Evolutionary conservation across 2,888 invertebrate species (phyloP).

Genomic region (Pammene fasciana): DNA sequence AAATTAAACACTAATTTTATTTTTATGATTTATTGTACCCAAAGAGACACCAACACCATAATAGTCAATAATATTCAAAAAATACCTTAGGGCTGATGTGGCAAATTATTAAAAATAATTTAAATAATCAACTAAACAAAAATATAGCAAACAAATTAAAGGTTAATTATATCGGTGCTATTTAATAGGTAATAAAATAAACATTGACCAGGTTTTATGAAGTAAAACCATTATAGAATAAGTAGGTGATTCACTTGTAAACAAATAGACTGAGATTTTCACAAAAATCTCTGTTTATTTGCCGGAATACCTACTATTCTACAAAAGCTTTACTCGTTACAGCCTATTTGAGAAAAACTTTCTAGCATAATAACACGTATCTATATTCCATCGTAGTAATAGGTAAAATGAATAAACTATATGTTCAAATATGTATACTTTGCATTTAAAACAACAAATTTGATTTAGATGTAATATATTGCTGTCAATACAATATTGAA

Average conservation of each 20-base stretch:
- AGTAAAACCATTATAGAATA: slow-evolving; percentile 12
- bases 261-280: slow-evolving; percentile 32
- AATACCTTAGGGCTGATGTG: slow-evolving; percentile 36
- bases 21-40: slow-evolving; percentile 55
- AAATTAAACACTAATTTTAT: background rate
- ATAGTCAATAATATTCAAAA: slow-evolving; percentile 47
- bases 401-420: slow-evolving; percentile 29
- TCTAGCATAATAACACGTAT: slow-evolving; percentile 28
- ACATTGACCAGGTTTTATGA: background rate
- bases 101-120: slow-evolving; percentile 21
- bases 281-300: slow-evolving; percentile 35
- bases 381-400: slow-evolving; percentile 36
- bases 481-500: slow-evolving; percentile 55
- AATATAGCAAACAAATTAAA: slow-evolving; percentile 40
- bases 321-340: background rate
- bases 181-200: slow-evolving; percentile 18
- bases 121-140: background rate
- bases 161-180: too few species aligned
- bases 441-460: slow-evolving; percentile 41
- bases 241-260: background rate
- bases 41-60: slow-evolving; percentile 62
- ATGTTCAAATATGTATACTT: slow-evolving; percentile 34
- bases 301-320: background rate
- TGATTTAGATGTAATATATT: slow-evolving; percentile 49
- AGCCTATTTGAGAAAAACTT: background rate